Conservation (phyloP, 2,888 invertebrate species). For the Polydrusus pterygomalis region DNA sequence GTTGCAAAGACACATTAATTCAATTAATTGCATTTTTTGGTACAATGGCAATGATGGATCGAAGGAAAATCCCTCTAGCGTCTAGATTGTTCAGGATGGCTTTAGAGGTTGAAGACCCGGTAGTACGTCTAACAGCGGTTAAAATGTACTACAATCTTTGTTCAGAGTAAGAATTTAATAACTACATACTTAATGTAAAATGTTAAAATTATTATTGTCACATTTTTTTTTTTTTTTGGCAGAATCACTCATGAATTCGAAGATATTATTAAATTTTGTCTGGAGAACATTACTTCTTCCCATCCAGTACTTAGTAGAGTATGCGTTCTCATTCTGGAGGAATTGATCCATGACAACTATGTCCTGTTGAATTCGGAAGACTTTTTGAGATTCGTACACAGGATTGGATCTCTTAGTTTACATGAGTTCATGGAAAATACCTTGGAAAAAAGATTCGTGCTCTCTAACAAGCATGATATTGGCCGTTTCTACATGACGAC, state of each 20-base stretch:
- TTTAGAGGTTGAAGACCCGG: conserved; percentile 52
- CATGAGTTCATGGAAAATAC: conserved; percentile 57
- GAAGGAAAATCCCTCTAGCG: conserved; percentile 55
- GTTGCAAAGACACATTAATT: conserved; percentile 55
- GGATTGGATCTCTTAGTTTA: conserved; percentile 57
- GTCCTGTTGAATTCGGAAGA: conserved; percentile 56
- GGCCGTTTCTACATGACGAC: conserved; percentile 58
- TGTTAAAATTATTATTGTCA: conserved; percentile 2
- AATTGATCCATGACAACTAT: conserved; percentile 59
- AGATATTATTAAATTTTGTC: conserved; percentile 57
- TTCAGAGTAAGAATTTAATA: conserved; percentile 58
- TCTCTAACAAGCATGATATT: conserved; percentile 60
- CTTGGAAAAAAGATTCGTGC: conserved; percentile 58
- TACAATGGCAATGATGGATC: conserved; percentile 59
- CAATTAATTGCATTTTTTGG: conserved; percentile 59
- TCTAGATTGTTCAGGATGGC: conserved; percentile 51
- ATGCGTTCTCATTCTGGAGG: conserved; percentile 58
- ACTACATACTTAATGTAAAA: too few relatives aligned
- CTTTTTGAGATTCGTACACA: conserved; percentile 59
- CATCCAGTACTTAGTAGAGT: conserved; percentile 58
- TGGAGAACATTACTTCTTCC: conserved; percentile 56
- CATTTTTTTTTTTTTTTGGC: conserved; percentile 14
- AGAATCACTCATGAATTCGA: conserved; percentile 61
- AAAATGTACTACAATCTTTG: conserved; percentile 59
- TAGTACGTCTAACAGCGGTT: conserved; percentile 56